Percentiles rank a stretch among this genome's conserved stretches.
phyloP scores from a whole-genome alignment of 2,797 vertebrate genomes.

The Zenarchopterus dispar region DNA sequence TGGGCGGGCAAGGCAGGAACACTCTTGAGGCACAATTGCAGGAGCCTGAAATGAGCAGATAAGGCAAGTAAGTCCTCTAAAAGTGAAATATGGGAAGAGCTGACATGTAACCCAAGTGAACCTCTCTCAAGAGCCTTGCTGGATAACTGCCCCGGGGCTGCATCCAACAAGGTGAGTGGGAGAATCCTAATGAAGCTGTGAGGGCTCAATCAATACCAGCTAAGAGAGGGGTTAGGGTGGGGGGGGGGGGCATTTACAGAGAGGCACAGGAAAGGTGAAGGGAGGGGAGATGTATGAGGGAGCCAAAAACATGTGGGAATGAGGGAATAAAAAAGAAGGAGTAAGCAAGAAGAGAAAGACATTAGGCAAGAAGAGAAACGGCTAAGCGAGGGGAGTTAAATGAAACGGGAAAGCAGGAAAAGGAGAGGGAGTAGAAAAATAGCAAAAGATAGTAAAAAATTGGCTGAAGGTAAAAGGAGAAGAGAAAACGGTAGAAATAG shows the following conservation, averaged over 20 bases:
- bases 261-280: conserved; percentile 1
- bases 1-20: conserved; percentile 7
- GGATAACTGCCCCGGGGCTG: conserved; percentile 50
- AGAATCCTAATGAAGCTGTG: conserved; percentile 77
- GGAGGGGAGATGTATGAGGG: neutral
- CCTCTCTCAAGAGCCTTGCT: conserved; percentile 45
- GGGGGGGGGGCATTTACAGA: conserved; percentile 12
- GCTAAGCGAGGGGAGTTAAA: neutral
- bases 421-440: neutral
- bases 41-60: conserved; percentile 63
- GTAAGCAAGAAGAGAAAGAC: neutral
- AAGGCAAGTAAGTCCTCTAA: conserved; percentile 50
- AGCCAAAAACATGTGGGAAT: neutral
- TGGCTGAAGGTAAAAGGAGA: no score
- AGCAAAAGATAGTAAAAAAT: no score
- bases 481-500: no score
- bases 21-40: conserved; percentile 50
- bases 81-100: conserved; percentile 61
- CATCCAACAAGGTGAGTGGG: conserved; percentile 57
- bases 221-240: neutral
- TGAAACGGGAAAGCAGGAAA: neutral
- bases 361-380: neutral
- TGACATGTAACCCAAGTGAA: conserved; percentile 50
- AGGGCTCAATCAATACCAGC: conserved; percentile 70
- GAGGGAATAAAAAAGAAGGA: conserved; percentile 1